Conservation (phyloP, 2,888 invertebrate species). For the Eupithecia subfuscata region DNA sequence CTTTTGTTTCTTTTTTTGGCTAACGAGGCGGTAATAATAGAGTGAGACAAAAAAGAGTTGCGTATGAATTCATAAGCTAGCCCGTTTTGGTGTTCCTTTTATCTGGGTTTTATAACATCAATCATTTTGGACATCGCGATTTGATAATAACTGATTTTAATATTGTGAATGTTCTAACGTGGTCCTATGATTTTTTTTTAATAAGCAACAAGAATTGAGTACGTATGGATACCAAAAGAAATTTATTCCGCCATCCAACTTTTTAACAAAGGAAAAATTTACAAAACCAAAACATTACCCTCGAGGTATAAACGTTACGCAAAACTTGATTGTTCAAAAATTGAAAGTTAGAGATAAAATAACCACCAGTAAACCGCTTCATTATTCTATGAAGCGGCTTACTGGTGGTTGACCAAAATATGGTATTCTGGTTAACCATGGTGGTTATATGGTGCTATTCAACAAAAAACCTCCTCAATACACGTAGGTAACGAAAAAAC, state of each 20-base stretch:
- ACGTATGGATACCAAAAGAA: not conserved
- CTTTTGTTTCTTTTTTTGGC: slow-evolving; percentile 58
- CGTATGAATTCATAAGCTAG: slow-evolving; percentile 49
- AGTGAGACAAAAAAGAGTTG: slow-evolving; percentile 49
- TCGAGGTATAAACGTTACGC: no score
- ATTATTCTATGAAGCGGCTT: no score
- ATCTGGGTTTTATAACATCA: slow-evolving; percentile 20
- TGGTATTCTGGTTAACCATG: no score
- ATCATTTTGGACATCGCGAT: slow-evolving; percentile 16
- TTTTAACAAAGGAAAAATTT: no score
- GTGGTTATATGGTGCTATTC: no score
- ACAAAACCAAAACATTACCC: no score
- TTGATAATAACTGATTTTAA: not conserved
- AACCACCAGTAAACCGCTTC: no score
- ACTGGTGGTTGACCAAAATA: no score
- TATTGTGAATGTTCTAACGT: not conserved
- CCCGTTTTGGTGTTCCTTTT: slow-evolving; percentile 40
- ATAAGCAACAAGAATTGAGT: not conserved
- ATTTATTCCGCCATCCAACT: not conserved
- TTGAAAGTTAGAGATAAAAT: no score
- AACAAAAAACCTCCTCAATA: no score
- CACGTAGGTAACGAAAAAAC: no score
- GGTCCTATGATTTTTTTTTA: not conserved
- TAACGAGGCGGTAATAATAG: slow-evolving; percentile 59
- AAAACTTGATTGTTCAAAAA: no score